Evolutionary conservation across 2,888 invertebrate species (phyloP), one percentile per base, ranked within the genome.

Genomic region (Pachycephus smyrnensis): DNA sequence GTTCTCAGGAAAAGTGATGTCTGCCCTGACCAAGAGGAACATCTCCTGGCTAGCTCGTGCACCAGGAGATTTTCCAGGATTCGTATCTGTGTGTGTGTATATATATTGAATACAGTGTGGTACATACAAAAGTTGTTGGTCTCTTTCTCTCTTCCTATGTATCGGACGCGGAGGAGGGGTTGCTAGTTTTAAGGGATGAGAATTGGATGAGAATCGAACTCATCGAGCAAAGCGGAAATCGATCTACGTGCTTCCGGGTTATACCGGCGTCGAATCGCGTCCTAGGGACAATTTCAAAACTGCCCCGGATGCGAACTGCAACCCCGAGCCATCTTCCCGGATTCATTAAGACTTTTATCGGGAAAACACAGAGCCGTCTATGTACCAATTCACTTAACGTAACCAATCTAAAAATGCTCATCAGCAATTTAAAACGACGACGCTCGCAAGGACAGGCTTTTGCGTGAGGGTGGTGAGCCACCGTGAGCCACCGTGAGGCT

Each of bases 371-470:
- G 87, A 80, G 88, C 86, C 86, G 88, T 85, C 88, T 87, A 89
- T 90, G 89, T 90, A 90, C 89, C 91, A 91, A 91, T 91, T 89
- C 90, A 91, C 90, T 91, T 90, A 91, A 90, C 88, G 89, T 88
- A 88, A 89, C 90, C 90, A 90, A 90, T 91, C 89, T 90, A 89
- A 90, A 91, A 90, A 90, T 90, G 89, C 91, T 91, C 91, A 91
- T 91, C 91, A 90, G 91, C 91, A 91, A 91, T 91, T 91, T 91
- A 91, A 91, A 91, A 84, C 88, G 88, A 86, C 80, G 84, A 84
- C 84, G 86, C 82, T 76, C 76, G 82, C 30, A 73, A 75, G 79
- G 55, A 33, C 68, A 71, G 73, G 68, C 71, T 73, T 37, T 33
- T 30, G 74, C 32, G 76, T 33, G 77, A 74, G 69, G 75, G 73